These are phyloP conservation scores for Dicrurus megarhynchus DNA, from an alignment of 2,113 vertebrate genomes.

Conservation along the genomic window DNA sequence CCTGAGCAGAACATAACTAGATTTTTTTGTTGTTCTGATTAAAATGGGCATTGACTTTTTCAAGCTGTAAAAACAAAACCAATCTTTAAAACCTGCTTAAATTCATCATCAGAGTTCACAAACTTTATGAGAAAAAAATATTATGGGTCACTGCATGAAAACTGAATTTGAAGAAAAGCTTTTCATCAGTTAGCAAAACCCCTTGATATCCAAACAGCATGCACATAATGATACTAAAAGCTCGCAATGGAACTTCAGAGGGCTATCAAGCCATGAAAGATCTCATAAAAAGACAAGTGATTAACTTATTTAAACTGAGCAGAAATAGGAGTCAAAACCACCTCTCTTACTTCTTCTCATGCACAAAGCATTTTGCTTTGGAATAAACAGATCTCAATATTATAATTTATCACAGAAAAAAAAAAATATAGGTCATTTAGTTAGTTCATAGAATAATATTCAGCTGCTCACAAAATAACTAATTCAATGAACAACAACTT, in stretches of 20 bases:
- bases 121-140: conserved; percentile 45
- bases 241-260: conserved; percentile 62
- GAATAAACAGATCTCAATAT: conserved; percentile 21
- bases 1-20: background rate
- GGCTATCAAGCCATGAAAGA: conserved; percentile 60
- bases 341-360: conserved; percentile 20
- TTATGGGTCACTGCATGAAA: conserved; percentile 40
- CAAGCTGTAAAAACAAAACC: conserved; percentile 34
- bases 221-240: conserved; percentile 67
- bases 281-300: conserved; percentile 67
- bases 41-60: conserved; percentile 3
- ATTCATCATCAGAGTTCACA: background rate
- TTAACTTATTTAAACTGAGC: conserved; percentile 42
- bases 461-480: background rate
- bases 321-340: background rate
- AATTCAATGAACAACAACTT: background rate
- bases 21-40: background rate
- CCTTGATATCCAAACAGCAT: conserved; percentile 28
- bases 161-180: conserved; percentile 35
- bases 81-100: conserved; percentile 2
- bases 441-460: background rate
- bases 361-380: background rate
- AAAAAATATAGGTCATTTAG: background rate
- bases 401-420: conserved; percentile 10
- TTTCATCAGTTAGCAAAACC: conserved; percentile 52